phyloP scores from a whole-genome alignment of 2,888 invertebrate genomes.

The Cataglyphis altisquamis region DNA sequence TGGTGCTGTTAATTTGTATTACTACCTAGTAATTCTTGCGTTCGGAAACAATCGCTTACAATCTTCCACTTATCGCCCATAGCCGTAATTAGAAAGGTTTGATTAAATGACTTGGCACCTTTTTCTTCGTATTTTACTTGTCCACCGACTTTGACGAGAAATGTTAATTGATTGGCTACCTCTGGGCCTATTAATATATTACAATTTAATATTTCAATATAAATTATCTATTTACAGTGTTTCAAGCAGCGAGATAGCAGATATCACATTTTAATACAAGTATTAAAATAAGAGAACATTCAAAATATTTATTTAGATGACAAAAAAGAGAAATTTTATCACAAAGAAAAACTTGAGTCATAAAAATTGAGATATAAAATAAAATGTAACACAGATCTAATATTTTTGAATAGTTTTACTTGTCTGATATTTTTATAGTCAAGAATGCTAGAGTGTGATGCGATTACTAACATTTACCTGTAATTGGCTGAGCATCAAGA shows the following conservation, averaged over 20 bases:
- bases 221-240: not conserved
- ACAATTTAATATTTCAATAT: conserved; percentile 4
- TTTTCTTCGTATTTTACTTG: conserved; percentile 91
- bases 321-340: conserved; percentile 1
- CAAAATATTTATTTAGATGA: conserved; percentile 10
- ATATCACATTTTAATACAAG: not conserved
- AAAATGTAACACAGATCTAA: conserved; percentile 29
- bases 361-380: conserved; percentile 22
- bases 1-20: conserved; percentile 50
- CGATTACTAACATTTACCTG: conserved; percentile 85
- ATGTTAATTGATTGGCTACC: conserved; percentile 92
- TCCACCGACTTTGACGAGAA: conserved; percentile 94
- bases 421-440: conserved; percentile 50
- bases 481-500: conserved; percentile 95
- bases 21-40: conserved; percentile 88
- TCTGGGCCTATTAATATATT: conserved; percentile 88
- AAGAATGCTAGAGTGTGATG: conserved; percentile 22
- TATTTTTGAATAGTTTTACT: conserved; percentile 48
- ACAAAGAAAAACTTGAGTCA: conserved; percentile 5
- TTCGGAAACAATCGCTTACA: conserved; percentile 94
- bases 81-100: conserved; percentile 95
- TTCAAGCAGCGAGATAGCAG: not conserved
- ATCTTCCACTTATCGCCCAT: conserved; percentile 97
- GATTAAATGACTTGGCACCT: conserved; percentile 91
- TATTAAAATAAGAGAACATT: conserved; percentile 21